phyloP scores from a whole-genome alignment of 2,797 vertebrate genomes.

The Lutra lutra region DNA sequence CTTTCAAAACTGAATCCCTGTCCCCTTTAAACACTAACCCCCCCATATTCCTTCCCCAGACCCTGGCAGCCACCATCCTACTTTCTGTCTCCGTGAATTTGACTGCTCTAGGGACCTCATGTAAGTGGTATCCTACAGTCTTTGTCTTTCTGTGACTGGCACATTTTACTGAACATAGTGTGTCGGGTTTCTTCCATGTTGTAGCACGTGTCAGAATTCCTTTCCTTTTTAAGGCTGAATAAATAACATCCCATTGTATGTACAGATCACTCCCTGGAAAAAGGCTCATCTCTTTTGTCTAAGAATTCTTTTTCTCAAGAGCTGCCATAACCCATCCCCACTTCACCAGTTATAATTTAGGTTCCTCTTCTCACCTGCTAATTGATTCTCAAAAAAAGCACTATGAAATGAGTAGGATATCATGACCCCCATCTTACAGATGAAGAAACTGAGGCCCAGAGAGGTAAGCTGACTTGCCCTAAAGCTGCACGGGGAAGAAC shows the following conservation, averaged over 20 bases:
- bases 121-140: too few relatives aligned
- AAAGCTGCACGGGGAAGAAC: not conserved
- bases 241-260: not conserved
- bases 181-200: too few relatives aligned
- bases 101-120: not conserved
- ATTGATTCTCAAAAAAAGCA: not conserved
- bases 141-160: too few relatives aligned
- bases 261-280: not conserved
- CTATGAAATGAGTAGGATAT: not conserved
- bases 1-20: not conserved
- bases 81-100: not conserved
- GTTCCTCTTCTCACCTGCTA: not conserved
- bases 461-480: not conserved
- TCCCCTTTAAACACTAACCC: not conserved
- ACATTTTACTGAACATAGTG: too few relatives aligned
- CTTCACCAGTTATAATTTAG: not conserved
- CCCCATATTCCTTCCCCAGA: not conserved
- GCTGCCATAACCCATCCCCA: not conserved
- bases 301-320: not conserved
- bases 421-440: not conserved
- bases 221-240: not conserved
- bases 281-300: not conserved
- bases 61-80: not conserved
- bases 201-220: too few relatives aligned
- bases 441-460: not conserved